A percentile compares a stretch with the other conserved stretches of the same genome.
Conservation (phyloP, 2,797 vertebrate species). For the Coendou prehensilis region DNA sequence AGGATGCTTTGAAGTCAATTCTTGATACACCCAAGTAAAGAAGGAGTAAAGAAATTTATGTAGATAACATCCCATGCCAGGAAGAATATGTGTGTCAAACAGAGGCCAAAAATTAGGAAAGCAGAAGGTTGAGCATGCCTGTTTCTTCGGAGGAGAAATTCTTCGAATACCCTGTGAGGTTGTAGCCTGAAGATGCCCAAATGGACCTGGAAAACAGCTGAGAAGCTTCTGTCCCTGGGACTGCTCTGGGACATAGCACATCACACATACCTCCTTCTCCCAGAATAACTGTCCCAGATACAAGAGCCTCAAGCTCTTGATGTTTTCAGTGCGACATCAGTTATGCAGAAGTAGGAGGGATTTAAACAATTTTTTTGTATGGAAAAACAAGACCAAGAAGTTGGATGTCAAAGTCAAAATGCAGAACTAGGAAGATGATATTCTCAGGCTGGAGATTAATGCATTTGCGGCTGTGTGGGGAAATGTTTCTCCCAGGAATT, state of each 20-base stretch:
- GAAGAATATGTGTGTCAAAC: background rate
- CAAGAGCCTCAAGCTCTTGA: background rate
- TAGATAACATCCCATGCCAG: background rate
- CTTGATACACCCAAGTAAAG: background rate
- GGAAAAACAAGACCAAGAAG: background rate
- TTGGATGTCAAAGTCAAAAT: conserved; percentile 33
- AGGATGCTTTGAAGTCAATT: conserved; percentile 14
- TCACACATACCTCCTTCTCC: background rate
- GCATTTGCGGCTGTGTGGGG: background rate
- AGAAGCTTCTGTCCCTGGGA: background rate
- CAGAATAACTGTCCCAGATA: background rate
- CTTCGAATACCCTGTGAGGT: background rate
- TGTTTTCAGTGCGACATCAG: background rate
- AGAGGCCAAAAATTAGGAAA: background rate
- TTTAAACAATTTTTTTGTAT: conserved; percentile 9
- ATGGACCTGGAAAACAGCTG: background rate
- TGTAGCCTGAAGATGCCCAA: background rate
- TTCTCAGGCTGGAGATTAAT: background rate
- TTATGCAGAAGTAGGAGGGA: background rate
- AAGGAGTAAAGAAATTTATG: background rate
- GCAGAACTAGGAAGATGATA: background rate
- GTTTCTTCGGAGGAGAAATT: conserved; percentile 40
- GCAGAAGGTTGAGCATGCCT: background rate
- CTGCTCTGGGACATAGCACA: background rate
- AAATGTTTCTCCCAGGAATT: conserved; percentile 25